A percentile compares a stretch with the other conserved stretches of the same genome.
phyloP scores from a whole-genome alignment of 1,140 invertebrate genomes.

The Brachionus paranguensis region DNA sequence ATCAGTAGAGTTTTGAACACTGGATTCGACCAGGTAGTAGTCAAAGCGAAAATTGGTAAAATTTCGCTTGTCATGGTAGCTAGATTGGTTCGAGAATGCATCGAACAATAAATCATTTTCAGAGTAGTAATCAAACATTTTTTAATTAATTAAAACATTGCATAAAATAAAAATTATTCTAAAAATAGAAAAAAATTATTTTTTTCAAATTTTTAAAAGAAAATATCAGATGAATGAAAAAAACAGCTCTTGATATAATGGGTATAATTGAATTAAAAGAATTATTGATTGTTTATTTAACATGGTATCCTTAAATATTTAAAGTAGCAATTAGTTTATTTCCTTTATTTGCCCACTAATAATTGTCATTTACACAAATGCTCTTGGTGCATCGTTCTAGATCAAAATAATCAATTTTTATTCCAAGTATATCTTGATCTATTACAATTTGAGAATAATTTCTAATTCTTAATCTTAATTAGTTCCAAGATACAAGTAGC shows the following conservation, averaged over 20 bases:
- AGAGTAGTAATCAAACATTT: neutral
- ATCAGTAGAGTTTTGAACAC: neutral
- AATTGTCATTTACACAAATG: neutral
- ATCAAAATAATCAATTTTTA: neutral
- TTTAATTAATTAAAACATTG: neutral
- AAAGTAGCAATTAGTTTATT: neutral
- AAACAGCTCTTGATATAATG: neutral
- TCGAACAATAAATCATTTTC: neutral
- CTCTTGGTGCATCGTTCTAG: neutral
- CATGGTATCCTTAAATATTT: conserved; percentile 24
- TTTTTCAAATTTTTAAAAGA: neutral
- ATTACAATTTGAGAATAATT: neutral
- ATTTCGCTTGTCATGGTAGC: neutral
- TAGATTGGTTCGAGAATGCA: neutral
- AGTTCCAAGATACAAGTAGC: neutral
- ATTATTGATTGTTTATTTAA: conserved; percentile 9
- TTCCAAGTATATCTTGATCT: neutral
- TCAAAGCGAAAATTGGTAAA: neutral
- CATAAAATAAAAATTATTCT: neutral
- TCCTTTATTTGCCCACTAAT: neutral
- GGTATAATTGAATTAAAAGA: neutral
- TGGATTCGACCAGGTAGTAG: neutral
- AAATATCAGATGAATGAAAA: neutral
- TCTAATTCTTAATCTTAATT: neutral
- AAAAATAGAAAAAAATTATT: neutral